phyloP scores from a whole-genome alignment of 1,140 invertebrate species.

The Drosophila repleta region DNA sequence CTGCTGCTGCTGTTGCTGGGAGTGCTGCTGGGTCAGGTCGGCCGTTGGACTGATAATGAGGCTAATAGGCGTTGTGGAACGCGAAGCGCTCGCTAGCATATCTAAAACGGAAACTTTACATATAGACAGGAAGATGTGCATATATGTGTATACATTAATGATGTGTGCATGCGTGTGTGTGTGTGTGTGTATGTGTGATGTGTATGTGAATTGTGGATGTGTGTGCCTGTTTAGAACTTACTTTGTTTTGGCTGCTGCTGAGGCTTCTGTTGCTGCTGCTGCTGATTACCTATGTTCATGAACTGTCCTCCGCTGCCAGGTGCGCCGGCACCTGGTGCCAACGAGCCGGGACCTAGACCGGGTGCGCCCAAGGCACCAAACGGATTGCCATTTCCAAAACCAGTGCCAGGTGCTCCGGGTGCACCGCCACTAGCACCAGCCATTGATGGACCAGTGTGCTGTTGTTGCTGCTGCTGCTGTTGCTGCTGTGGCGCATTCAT shows the following conservation, averaged over 20 bases:
- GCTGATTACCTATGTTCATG: conserved; percentile 82
- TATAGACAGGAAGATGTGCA: conserved; percentile 65
- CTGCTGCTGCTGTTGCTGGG: conserved; percentile 71
- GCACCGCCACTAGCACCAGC: conserved; percentile 40
- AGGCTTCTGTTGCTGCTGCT: conserved; percentile 86
- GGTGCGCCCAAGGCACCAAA: conserved; percentile 76
- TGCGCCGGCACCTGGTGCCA: conserved; percentile 86
- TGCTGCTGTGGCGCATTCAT: conserved; percentile 74
- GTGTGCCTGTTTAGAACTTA: conserved; percentile 85
- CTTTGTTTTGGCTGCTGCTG: conserved; percentile 90
- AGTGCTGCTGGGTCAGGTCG: conserved; percentile 91
- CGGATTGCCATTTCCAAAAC: conserved; percentile 72
- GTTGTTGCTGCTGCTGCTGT: conserved; percentile 54
- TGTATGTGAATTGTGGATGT: too few species aligned
- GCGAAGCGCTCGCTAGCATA: conserved; percentile 89
- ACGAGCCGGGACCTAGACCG: conserved; percentile 78
- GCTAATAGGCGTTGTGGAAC: conserved; percentile 90
- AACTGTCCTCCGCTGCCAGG: conserved; percentile 85
- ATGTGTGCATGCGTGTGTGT: conserved; percentile 17
- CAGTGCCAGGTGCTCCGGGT: conserved; percentile 46
- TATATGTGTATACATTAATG: conserved; percentile 52
- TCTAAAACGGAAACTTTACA: conserved; percentile 88
- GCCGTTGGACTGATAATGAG: conserved; percentile 91
- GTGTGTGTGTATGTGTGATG: conserved; percentile 1
- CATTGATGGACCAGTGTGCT: conserved; percentile 56